Base-by-base conservation (phyloP, 2,797 vertebrate species). In the Momotus momota region DNA sequence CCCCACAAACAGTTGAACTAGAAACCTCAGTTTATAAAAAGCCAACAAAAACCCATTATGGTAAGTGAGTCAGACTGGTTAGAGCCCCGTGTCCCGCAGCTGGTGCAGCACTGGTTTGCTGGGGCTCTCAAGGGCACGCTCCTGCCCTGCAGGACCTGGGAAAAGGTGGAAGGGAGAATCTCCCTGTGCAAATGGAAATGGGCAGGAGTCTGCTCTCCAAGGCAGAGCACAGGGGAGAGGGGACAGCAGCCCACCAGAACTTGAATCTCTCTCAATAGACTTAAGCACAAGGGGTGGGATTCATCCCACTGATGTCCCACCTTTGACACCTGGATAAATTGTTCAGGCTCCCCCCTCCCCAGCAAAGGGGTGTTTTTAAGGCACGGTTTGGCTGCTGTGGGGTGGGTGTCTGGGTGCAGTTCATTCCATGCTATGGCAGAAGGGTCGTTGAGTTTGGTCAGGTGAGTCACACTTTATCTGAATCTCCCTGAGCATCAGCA, bases 11-110 rank as follows among this genome's bases (percentile, higher is more conserved):
- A 52, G 87, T 83, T 91, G 64, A 75, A 57, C 45, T 85, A 38
- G 55, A 95, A 94, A 73, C 83, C 74, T 93, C 12, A 1, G 23
- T 41, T 81, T 96, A 55, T 62, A 90, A 89, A 89, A 90, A 92
- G 55, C 61, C 3, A 46, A 35, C 57, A 67, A 12, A 31, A 40
- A 23, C 3, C 14, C 70, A 21, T 14, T 20, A 26, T 11, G 38
- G 21, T 26, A 14, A 21, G 51, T 81, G 91, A 93, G 48, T 93
- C 91, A 91, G 55, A 9, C 4, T 0, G 9, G 21, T 51, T 21
- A 7, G 19, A 81, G 62, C 38, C 77, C 52, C 3, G 17, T 3
- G 1, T 12, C 31, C 64, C 35, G 21, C 29, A 15, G 81, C 12
- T 22, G 55, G 60, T 2, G 23, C 8, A 3, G 8, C 27, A 6